Conservation (phyloP, 2,888 invertebrate genomes). For the Geotrupes spiniger region DNA sequence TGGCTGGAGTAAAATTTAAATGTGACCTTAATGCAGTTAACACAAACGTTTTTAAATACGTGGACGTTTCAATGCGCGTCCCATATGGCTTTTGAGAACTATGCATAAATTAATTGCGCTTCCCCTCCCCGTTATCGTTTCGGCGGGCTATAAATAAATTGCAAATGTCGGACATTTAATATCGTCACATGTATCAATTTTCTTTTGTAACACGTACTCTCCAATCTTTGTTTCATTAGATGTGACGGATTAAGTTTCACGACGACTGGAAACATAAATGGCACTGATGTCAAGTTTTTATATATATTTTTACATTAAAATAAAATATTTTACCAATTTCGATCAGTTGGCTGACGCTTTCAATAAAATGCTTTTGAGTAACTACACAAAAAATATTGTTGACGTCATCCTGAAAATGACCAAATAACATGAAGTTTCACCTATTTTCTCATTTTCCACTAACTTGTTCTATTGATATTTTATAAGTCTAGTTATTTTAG, state of each 20-base stretch:
- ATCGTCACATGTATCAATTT: neutral
- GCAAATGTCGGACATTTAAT: slow-evolving; percentile 6
- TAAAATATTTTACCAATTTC: too few relatives aligned
- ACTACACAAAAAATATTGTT: too few relatives aligned
- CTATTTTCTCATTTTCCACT: too few relatives aligned
- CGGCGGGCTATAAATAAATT: slow-evolving; percentile 4
- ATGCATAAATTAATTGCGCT: slow-evolving; percentile 4
- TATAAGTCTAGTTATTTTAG: too few relatives aligned
- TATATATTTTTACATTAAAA: too few relatives aligned
- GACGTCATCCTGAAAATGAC: too few relatives aligned
- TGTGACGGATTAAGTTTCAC: neutral
- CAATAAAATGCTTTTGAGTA: too few relatives aligned
- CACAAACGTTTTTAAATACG: slow-evolving; percentile 7
- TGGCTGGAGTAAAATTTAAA: slow-evolving; percentile 20
- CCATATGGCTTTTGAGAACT: slow-evolving; percentile 4
- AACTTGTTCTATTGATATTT: too few relatives aligned
- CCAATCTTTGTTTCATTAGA: neutral
- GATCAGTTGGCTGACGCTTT: too few relatives aligned
- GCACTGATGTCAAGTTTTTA: too few relatives aligned
- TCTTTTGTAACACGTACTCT: neutral
- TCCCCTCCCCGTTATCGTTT: neutral
- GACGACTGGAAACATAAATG: too few relatives aligned
- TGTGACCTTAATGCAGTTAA: slow-evolving; percentile 19
- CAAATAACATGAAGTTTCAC: too few relatives aligned
- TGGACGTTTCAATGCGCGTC: slow-evolving; percentile 3